A percentile compares a stretch with the other conserved stretches of the same genome.
phyloP scores from a whole-genome alignment of 2,888 invertebrate genomes.

The Leptarthrus brevirostris region DNA sequence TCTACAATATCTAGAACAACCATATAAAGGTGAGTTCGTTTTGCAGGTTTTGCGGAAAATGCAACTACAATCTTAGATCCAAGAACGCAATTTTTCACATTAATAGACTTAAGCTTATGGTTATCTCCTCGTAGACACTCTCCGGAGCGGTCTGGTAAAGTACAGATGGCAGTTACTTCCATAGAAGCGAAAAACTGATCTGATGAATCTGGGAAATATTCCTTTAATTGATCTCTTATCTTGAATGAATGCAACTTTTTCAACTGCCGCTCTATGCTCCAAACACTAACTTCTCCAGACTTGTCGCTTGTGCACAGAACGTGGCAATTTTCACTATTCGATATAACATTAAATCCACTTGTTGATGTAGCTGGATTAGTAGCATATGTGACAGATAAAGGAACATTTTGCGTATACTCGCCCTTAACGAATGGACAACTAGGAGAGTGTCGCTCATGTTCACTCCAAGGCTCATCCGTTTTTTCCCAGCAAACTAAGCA shows the following conservation, averaged over 20 bases:
- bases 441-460: constrained; percentile 94
- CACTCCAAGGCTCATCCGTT: constrained; percentile 97
- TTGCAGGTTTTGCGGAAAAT: constrained; percentile 60
- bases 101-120: constrained; percentile 63
- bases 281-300: constrained; percentile 80
- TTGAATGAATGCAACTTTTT: constrained; percentile 75
- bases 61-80: constrained; percentile 64
- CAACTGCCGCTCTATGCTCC: constrained; percentile 84
- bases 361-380: constrained; percentile 79
- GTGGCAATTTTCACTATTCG: constrained; percentile 72
- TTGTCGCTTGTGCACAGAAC: constrained; percentile 71
- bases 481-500: constrained; percentile 97
- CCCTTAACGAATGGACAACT: constrained; percentile 94
- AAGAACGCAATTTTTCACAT: constrained; percentile 59
- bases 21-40: constrained; percentile 61
- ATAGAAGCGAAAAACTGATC: constrained; percentile 49
- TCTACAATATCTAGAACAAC: constrained; percentile 59
- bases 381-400: constrained; percentile 85
- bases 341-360: constrained; percentile 70
- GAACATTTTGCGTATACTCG: constrained; percentile 95
- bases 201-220: constrained; percentile 59
- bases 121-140: neutral
- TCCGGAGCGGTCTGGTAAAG: constrained; percentile 71
- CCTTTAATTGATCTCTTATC: constrained; percentile 61
- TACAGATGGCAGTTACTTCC: constrained; percentile 80